Percentiles rank a stretch among this genome's conserved stretches.
Evolutionary conservation across 2,797 vertebrate genomes (phyloP).

Genomic region (Neostethus bicornis): DNA sequence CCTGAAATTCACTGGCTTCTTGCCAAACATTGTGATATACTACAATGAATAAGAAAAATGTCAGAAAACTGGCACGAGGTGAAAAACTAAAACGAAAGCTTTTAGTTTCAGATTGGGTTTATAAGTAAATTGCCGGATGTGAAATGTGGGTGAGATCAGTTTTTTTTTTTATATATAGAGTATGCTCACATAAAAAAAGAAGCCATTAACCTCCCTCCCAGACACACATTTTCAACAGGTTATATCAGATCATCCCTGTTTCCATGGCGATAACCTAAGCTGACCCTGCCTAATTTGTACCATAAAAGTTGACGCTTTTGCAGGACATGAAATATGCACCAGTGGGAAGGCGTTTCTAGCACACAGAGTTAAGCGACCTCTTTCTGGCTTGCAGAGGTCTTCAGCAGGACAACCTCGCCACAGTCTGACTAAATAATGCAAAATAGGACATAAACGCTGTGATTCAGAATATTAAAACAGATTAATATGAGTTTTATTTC

Average conservation of each 20-base stretch:
- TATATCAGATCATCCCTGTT: constrained; percentile 51
- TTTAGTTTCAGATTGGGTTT: constrained; percentile 13
- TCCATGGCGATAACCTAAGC: constrained; percentile 72
- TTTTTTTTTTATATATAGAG: constrained; percentile 25
- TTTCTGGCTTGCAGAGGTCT: constrained; percentile 16
- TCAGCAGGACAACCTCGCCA: constrained; percentile 20
- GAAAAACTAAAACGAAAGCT: constrained; percentile 1
- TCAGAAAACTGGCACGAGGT: background rate
- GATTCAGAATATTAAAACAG: constrained; percentile 5
- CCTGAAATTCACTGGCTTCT: background rate
- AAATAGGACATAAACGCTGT: background rate
- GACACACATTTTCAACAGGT: constrained; percentile 16
- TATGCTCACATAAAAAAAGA: constrained; percentile 4
- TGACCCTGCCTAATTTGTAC: constrained; percentile 72
- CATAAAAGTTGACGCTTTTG: constrained; percentile 38
- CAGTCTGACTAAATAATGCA: constrained; percentile 24
- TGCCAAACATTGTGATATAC: constrained; percentile 6
- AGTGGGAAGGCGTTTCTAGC: constrained; percentile 35
- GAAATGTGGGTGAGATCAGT: constrained; percentile 31
- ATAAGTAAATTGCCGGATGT: constrained; percentile 18
- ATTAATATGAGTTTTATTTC: background rate
- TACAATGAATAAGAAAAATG: background rate
- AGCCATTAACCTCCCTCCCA: constrained; percentile 11
- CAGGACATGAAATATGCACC: constrained; percentile 25
- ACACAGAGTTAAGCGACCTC: constrained; percentile 23